Evolutionary conservation across 2,797 vertebrate genomes (phyloP), one percentile per base, ranked within the genome.

Genomic region (Rhinoraja longicauda): DNA sequence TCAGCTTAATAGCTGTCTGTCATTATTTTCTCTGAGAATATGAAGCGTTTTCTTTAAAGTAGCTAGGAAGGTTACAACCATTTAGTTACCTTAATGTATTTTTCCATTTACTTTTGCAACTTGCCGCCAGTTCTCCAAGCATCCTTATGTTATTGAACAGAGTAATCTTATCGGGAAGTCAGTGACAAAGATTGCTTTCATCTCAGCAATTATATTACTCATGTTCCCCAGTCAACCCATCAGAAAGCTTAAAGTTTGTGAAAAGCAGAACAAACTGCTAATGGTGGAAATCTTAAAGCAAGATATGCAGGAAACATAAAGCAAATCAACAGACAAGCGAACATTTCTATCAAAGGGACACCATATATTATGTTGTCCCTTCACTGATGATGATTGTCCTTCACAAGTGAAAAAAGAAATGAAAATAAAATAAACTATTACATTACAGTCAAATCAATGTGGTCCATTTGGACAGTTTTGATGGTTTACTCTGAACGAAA

Each of bases 11-110:
- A 62, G 57, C 59, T 59, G n/a, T n/a, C 62, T 82, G 62, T 15
- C 79, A 82, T 84, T 84, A 29, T 84, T 59, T 84, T 84, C 29
- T 59, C 9, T n/a, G 5, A 86, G 26, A 86, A 86, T 86, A 62
- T 86, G 19, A 86, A 86, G 82, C 82, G 29, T 64, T 39, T 62
- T 29, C n/a, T 62, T 86, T 86, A 2, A n/a, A 62, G 32, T n/a
- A 64, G 4, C 13, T 32, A n/a, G 7, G 10, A 10, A 86, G 19
- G 82, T 62, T 32, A 86, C 29, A 2, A 57, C 45, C 53, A 57
- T 26, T 26, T 57, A 12, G 67, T 67, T 67, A 67, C 67, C 64
- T 67, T 67, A 26, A 59, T 26, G 29, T 13, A 17, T 6, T 86
- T 84, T 32, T 29, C 62, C 13, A 62, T n/a, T 32, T 29, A 57